Evolutionary conservation across 2,888 invertebrate genomes (phyloP), one percentile per base, ranked within the genome.

Genomic region (Hydropsyche betteni): DNA sequence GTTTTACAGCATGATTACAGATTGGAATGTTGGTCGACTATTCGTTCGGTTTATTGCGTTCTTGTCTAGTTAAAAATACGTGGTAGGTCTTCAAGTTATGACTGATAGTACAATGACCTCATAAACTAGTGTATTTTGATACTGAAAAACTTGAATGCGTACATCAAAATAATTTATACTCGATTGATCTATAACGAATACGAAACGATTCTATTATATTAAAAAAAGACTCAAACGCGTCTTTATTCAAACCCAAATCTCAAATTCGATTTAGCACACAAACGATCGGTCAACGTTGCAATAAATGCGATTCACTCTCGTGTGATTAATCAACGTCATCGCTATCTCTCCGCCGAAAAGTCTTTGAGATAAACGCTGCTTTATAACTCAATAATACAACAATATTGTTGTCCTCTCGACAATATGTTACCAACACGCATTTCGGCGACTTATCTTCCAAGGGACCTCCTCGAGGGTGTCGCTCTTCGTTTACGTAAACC

Each of bases 261-360:
- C 44, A 44, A 44, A 44, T 44, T 44, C 24, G 44, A 44, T 44
- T 44, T 44, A 44, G 6, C 10, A 44, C 6, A 44, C 44, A 44
- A 44, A 44, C 6, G 10, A 44, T 44, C 44, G 44, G 0, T 44
- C 44, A 44, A 44, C 44, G 10, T 10, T 44, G 34, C 64, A 64
- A 36, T 36, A 34, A 64, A 64, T 10, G n/a, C 64, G 34, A n/a
- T n/a, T 34, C 34, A 10, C 36, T 64, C 36, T 12, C 34, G 34
- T 4, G 34, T 36, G 34, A 72, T 72, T 72, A 72, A 72, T 72
- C 72, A 72, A 72, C 58, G 72, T 55, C 72, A 38, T 4, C 8
- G 14, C 58, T 58, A 72, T 72, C 72, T 72, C 36, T 38, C 14
- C 24, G 44, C 44, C 44, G 44, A 44, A 44, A 10, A 64, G 34